A percentile compares a stretch with the other conserved stretches of the same genome.
phyloP scores from a whole-genome alignment of 2,797 vertebrate species.

The Syncerus caffer region DNA sequence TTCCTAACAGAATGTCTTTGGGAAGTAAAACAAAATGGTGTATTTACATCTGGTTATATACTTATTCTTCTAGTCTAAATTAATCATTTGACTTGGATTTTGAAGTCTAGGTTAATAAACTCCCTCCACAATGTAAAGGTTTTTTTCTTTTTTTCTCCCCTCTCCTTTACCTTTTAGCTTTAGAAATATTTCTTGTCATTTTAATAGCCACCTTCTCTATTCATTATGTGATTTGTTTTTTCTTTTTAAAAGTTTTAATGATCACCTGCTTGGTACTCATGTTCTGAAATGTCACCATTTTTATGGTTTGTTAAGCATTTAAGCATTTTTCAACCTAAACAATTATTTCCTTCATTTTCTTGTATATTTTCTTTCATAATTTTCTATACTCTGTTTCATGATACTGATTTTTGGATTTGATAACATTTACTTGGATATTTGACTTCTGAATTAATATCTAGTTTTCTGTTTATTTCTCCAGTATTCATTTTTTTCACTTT shows the following conservation, averaged over 20 bases:
- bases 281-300: slow-evolving; percentile 24
- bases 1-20: background rate
- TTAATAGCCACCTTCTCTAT: background rate
- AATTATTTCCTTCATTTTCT: background rate
- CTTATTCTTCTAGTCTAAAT: background rate
- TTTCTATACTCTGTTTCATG: background rate
- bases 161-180: slow-evolving; percentile 9
- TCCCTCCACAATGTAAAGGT: background rate
- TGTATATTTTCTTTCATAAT: background rate
- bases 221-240: background rate
- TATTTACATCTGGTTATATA: background rate
- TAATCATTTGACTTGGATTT: background rate
- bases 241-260: slow-evolving; percentile 11
- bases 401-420: background rate
- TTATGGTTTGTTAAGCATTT: background rate
- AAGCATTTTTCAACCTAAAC: background rate
- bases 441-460: background rate
- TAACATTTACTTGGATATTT: slow-evolving; percentile 8
- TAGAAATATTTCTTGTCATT: background rate
- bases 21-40: background rate
- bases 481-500: background rate
- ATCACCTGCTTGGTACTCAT: background rate
- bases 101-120: background rate
- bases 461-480: background rate
- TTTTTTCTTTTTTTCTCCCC: background rate